Evolutionary conservation across 2,888 invertebrate species (phyloP).

Genomic region (Ernsta delagoae): DNA sequence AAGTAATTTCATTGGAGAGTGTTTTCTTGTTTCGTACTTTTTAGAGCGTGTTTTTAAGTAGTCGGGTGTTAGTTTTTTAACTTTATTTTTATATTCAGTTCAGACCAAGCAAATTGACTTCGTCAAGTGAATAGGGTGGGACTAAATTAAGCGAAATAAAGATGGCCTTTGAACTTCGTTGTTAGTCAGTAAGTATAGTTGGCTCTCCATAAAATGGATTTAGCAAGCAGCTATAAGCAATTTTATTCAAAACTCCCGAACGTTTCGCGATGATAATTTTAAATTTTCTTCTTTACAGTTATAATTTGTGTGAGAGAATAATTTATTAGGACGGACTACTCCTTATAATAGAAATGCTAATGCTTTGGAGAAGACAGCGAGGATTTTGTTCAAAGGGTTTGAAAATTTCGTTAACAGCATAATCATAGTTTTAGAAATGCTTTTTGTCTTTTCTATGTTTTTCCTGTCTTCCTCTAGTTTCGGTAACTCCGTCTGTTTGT

Average conservation of each 20-base stretch:
- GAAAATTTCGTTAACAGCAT: background rate
- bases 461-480: too few species aligned
- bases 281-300: slow-evolving; percentile 11
- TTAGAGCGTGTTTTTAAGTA: too few species aligned
- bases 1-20: too few species aligned
- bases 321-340: background rate
- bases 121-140: slow-evolving; percentile 17
- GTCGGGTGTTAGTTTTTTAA: too few species aligned
- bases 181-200: slow-evolving; percentile 6
- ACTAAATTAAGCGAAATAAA: slow-evolving; percentile 30
- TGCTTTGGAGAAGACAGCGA: background rate
- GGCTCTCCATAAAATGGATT: slow-evolving; percentile 5
- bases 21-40: too few species aligned
- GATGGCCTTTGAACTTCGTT: slow-evolving; percentile 23
- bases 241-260: background rate
- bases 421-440: too few species aligned
- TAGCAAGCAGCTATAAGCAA: background rate
- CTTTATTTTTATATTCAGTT: slow-evolving; percentile 13
- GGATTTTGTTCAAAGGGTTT: background rate
- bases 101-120: slow-evolving; percentile 29
- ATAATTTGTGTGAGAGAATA: background rate
- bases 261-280: background rate
- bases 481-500: too few species aligned
- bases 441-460: too few species aligned
- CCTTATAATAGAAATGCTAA: background rate